These are phyloP conservation scores for Sinosuthora webbiana DNA, from an alignment of 2,113 vertebrate species.

Conservation along the genomic window DNA sequence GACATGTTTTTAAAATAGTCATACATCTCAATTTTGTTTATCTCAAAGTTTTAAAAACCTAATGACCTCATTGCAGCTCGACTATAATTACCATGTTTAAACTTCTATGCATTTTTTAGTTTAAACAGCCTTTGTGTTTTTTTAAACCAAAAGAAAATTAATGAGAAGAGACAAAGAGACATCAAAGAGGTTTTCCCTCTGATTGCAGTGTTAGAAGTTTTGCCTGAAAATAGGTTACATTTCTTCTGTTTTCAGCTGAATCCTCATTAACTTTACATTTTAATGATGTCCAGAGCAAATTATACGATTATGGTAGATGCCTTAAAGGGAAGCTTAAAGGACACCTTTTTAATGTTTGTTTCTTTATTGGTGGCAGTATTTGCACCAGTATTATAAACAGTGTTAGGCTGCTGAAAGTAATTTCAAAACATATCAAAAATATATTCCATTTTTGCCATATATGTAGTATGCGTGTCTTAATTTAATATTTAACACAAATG, in stretches of 20 bases:
- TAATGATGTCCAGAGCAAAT: conserved; percentile 89
- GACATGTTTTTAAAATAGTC: conserved; percentile 55
- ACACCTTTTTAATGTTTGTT: conserved; percentile 72
- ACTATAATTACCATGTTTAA: conserved; percentile 82
- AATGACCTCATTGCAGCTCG: conserved; percentile 73
- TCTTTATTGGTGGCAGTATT: conserved; percentile 64
- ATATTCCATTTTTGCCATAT: background rate
- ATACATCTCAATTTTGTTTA: conserved; percentile 70
- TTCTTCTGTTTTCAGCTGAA: conserved; percentile 86
- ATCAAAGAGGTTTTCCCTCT: conserved; percentile 90
- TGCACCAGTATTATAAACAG: conserved; percentile 69
- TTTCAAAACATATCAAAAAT: background rate
- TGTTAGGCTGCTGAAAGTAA: conserved; percentile 48
- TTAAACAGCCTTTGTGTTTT: conserved; percentile 80
- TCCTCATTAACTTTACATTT: conserved; percentile 96
- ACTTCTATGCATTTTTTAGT: conserved; percentile 72
- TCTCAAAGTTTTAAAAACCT: conserved; percentile 73
- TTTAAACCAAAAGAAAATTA: conserved; percentile 84
- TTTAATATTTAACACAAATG: conserved; percentile 19
- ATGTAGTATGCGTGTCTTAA: background rate
- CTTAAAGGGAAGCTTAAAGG: conserved; percentile 80
- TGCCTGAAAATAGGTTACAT: conserved; percentile 88
- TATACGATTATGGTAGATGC: conserved; percentile 74
- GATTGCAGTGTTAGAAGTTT: conserved; percentile 92
- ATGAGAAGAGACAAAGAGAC: conserved; percentile 92